Evolutionary conservation across 2,797 vertebrate genomes (phyloP).

Genomic region (Tenualosa ilisha): DNA sequence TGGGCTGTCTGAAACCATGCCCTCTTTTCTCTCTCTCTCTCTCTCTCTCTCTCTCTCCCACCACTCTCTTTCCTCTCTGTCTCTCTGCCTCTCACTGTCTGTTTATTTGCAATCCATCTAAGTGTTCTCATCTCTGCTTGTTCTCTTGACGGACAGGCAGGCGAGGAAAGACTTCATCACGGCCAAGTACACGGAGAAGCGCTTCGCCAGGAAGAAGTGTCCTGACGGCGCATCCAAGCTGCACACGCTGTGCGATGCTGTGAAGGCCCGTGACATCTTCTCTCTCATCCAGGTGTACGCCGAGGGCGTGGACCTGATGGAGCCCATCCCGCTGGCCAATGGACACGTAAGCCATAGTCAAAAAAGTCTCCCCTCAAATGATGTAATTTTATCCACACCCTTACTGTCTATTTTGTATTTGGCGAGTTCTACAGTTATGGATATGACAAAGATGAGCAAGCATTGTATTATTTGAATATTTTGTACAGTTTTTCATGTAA

Average conservation of each 20-base stretch:
- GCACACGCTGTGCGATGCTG: slow-evolving; percentile 89
- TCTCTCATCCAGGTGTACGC: slow-evolving; percentile 92
- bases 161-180: slow-evolving; percentile 97
- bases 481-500: too few species aligned
- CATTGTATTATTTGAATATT: too few species aligned
- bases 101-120: neutral
- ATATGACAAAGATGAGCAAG: too few species aligned
- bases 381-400: too few species aligned
- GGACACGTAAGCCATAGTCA: slow-evolving; percentile 84
- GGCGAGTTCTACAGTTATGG: too few species aligned
- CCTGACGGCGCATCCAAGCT: slow-evolving; percentile 78
- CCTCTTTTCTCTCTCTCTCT: neutral
- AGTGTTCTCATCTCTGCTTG: neutral
- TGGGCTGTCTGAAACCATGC: neutral
- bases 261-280: slow-evolving; percentile 92
- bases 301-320: slow-evolving; percentile 93
- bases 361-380: neutral
- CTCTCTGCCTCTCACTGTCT: slow-evolving; percentile 8
- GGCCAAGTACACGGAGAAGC: slow-evolving; percentile 95
- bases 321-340: slow-evolving; percentile 93
- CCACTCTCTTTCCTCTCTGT: neutral
- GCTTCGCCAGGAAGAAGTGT: slow-evolving; percentile 85
- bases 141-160: slow-evolving; percentile 78
- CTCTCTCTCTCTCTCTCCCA: neutral
- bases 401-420: neutral